A percentile compares a stretch with the other conserved stretches of the same genome.
phyloP scores from a whole-genome alignment of 1,140 invertebrate species.

The Cydia splendana region DNA sequence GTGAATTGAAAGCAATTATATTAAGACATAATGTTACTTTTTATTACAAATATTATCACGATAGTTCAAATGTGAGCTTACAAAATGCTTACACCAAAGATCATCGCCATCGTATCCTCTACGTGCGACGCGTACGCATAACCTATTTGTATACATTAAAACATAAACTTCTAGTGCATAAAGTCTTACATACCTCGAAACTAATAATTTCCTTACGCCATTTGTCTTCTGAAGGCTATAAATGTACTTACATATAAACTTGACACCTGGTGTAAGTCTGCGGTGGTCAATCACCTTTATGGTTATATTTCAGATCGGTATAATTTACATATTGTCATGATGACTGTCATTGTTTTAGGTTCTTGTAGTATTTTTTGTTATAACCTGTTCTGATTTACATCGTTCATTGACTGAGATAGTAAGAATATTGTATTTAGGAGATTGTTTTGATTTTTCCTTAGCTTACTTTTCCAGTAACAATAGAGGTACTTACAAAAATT shows the following conservation, averaged over 20 bases:
- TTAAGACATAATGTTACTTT: background rate
- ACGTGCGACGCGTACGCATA: slow-evolving; percentile 26
- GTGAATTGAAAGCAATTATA: too few relatives aligned
- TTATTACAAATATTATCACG: background rate
- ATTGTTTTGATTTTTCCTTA: too few relatives aligned
- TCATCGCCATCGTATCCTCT: background rate
- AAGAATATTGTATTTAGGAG: too few relatives aligned
- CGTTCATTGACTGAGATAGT: background rate
- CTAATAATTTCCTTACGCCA: background rate
- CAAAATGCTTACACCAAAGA: slow-evolving; percentile 6
- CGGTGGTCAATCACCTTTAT: slow-evolving; percentile 23
- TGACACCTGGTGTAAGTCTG: slow-evolving; percentile 18
- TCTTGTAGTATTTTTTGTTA: background rate
- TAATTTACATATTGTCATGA: slow-evolving; percentile 24
- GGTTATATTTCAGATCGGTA: slow-evolving; percentile 22
- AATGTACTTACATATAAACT: slow-evolving; percentile 19
- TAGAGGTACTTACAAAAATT: too few relatives aligned
- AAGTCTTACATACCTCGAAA: background rate
- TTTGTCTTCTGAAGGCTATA: background rate
- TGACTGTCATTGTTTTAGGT: slow-evolving; percentile 6
- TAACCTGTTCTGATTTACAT: background rate
- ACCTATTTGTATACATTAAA: slow-evolving; percentile 18
- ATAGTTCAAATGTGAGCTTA: background rate
- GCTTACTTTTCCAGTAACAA: too few relatives aligned
- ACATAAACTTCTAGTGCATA: background rate